A percentile compares a stretch with the other conserved stretches of the same genome.
Conservation (phyloP, 2,113 vertebrate genomes). For the Tor tambroides region DNA sequence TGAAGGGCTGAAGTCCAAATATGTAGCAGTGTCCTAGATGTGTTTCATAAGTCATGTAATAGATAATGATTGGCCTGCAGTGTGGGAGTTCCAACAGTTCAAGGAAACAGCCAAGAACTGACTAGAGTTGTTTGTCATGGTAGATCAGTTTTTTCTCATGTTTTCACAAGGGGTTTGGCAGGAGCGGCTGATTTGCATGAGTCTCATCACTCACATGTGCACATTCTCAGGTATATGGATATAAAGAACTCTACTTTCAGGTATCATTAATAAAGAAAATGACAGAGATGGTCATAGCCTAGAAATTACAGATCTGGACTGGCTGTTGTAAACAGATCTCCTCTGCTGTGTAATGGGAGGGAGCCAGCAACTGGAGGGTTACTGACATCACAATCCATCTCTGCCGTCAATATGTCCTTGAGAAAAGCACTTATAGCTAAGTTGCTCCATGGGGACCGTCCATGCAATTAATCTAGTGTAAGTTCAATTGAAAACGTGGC, state of each 20-base stretch:
- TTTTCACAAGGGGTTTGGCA: slow-evolving; percentile 39
- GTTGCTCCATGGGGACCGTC: neutral
- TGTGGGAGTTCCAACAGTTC: slow-evolving; percentile 27
- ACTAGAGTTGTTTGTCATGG: slow-evolving; percentile 40
- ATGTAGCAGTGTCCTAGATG: slow-evolving; percentile 24
- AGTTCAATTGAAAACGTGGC: slow-evolving; percentile 28
- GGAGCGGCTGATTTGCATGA: slow-evolving; percentile 23
- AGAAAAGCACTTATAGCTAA: slow-evolving; percentile 25
- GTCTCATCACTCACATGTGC: neutral
- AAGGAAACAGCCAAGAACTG: slow-evolving; percentile 48
- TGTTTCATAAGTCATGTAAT: slow-evolving; percentile 38
- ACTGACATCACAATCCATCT: slow-evolving; percentile 38
- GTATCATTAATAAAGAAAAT: neutral
- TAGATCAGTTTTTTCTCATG: slow-evolving; percentile 18
- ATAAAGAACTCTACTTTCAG: neutral
- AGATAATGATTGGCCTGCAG: slow-evolving; percentile 22
- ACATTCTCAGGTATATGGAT: slow-evolving; percentile 8
- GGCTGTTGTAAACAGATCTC: slow-evolving; percentile 32
- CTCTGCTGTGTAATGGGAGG: slow-evolving; percentile 11
- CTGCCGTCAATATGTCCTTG: slow-evolving; percentile 33
- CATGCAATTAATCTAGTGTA: slow-evolving; percentile 33
- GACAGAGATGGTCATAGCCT: neutral
- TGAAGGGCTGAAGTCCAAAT: slow-evolving; percentile 19
- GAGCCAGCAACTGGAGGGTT: slow-evolving; percentile 35
- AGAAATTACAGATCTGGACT: slow-evolving; percentile 15